Base-by-base conservation (phyloP, 2,797 vertebrate species). In the Aulostomus chinensis region DNA sequence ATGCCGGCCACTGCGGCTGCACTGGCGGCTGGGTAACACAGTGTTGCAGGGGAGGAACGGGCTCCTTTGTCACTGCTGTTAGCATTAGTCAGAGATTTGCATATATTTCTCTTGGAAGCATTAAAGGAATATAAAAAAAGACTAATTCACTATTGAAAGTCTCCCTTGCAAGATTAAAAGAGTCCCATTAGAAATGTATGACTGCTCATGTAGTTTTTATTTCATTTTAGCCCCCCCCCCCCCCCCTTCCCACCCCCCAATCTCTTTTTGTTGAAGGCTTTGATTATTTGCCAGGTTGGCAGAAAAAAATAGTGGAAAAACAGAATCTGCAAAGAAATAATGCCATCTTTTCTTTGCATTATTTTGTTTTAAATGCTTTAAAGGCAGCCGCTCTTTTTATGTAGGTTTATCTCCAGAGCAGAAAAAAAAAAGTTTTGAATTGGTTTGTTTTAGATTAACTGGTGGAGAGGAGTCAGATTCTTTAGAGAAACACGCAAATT, bases 41-140 rank as follows among this genome's bases (percentile, higher is more conserved):
- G 75, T 58, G 67, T 73, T 73, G 75, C 72, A 55, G 73, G 47
- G 68, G 56, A 85, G n/a, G 84, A 85, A 84, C 81, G 72, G 80
- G 73, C 78, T 88, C 85, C 80, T 89, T 92, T 92, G 90, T 91
- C 82, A 76, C 77, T 71, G 70, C 87, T 86, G 87, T 86, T 89
- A 90, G 88, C 89, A 90, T 90, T 90, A 91, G 87, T 80, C 73
- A 54, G 82, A 91, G 90, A 91, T 91, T 91, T 92, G 90, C 91
- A 92, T 91, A 91, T 79, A 90, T 91, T 92, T 92, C 83, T 86
- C 76, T 89, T 77, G 79, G 87, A 89, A 85, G 86, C 82, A 87
- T 91, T 89, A 91, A 85, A 89, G 82, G 76, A 83, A 85, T 83
- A 90, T 86, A 89, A 90, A 87, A 84, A 89, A 83, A 68, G 80